A percentile compares a stretch with the other conserved stretches of the same genome.
These are phyloP conservation scores for Mustela erminea DNA, from an alignment of 2,797 vertebrate species.

Conservation along the genomic window DNA sequence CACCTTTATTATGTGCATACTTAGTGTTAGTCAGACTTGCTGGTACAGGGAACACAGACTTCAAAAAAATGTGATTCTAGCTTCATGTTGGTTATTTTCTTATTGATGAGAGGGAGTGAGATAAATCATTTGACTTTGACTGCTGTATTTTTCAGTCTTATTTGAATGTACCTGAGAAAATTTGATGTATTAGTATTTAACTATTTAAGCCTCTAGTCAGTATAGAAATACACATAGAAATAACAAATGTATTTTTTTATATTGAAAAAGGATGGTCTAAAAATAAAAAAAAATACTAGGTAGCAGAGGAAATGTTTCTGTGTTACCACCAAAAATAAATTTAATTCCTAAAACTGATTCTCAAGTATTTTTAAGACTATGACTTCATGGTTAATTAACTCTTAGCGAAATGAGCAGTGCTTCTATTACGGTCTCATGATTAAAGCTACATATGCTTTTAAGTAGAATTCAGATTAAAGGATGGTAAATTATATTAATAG, in stretches of 20 bases:
- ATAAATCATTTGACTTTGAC: neutral
- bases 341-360: conserved; percentile 21
- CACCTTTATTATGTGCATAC: neutral
- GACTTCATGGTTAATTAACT: neutral
- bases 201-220: neutral
- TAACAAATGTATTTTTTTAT: neutral
- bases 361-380: neutral
- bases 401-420: neutral
- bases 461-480: conserved; percentile 25
- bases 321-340: neutral
- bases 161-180: neutral
- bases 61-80: neutral
- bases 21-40: neutral
- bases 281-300: neutral
- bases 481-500: neutral
- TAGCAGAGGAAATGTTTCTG: neutral
- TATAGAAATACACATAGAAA: neutral
- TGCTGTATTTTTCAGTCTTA: neutral
- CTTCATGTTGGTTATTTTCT: neutral
- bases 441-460: neutral
- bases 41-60: neutral
- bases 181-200: neutral
- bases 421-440: neutral
- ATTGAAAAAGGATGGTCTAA: neutral
- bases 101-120: neutral